Conservation (phyloP, 2,113 vertebrate genomes). For the Hydrolagus affinis region DNA sequence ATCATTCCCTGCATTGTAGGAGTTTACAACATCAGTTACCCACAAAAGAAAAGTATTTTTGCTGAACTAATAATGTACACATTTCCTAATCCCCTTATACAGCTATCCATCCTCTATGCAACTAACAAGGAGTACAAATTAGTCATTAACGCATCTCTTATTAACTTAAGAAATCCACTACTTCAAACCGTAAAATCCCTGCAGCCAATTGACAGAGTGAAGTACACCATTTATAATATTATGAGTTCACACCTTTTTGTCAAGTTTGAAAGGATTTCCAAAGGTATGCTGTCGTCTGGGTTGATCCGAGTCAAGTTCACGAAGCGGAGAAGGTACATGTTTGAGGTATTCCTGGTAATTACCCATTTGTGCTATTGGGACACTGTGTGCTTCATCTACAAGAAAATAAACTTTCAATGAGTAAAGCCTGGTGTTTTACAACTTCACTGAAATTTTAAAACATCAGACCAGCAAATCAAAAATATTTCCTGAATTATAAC, state of each 20-base stretch:
- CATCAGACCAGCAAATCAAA: not conserved
- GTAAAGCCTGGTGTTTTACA: not conserved
- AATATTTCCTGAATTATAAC: not conserved
- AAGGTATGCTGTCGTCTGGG: slow-evolving; percentile 91
- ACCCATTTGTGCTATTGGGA: slow-evolving; percentile 93
- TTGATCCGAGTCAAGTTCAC: slow-evolving; percentile 91
- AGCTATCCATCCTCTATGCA: no score
- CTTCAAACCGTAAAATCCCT: not conserved
- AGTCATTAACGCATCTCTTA: no score
- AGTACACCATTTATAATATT: not conserved
- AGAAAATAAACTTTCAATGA: not conserved
- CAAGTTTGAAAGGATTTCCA: slow-evolving; percentile 93
- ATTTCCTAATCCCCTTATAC: no score
- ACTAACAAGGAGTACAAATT: no score
- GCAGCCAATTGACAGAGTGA: not conserved
- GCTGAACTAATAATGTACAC: not conserved
- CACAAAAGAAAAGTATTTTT: not conserved
- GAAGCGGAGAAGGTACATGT: slow-evolving; percentile 77
- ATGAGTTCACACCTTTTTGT: slow-evolving; percentile 77
- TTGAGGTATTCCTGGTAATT: slow-evolving; percentile 96
- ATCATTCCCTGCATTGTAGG: slow-evolving; percentile 61
- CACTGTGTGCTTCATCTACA: slow-evolving; percentile 85
- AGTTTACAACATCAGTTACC: no score
- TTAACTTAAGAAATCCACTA: no score
- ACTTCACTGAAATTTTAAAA: not conserved